Evolutionary conservation across 2,888 invertebrate genomes (phyloP).

Genomic region (Arge pagana): DNA sequence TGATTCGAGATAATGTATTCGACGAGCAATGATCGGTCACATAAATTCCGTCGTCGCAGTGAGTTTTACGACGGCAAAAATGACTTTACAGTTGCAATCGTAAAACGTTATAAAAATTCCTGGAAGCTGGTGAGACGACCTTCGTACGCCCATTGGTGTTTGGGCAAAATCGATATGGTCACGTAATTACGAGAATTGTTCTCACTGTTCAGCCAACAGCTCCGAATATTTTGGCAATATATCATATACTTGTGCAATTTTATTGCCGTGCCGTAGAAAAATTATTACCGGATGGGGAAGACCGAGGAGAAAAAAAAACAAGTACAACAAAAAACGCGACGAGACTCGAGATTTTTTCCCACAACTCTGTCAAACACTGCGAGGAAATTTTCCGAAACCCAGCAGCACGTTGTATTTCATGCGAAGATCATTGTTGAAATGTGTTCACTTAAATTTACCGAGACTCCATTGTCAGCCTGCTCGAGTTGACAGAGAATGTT

Average conservation of each 20-base stretch:
- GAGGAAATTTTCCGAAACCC: background rate
- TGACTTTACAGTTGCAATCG: constrained; percentile 41
- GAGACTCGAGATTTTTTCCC: too few relatives aligned
- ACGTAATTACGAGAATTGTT: constrained; percentile 47
- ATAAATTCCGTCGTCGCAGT: constrained; percentile 35
- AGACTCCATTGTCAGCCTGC: constrained; percentile 2
- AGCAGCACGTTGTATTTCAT: constrained; percentile 1
- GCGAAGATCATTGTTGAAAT: background rate
- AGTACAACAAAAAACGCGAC: too few relatives aligned
- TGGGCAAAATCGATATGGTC: constrained; percentile 29
- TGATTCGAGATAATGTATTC: constrained; percentile 21
- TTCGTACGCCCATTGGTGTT: constrained; percentile 18
- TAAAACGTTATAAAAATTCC: constrained; percentile 31
- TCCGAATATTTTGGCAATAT: constrained; percentile 35
- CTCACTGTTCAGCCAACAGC: constrained; percentile 32
- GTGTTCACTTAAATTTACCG: constrained; percentile 8
- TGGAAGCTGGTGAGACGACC: constrained; percentile 7
- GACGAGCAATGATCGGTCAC: constrained; percentile 38
- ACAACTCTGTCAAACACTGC: background rate
- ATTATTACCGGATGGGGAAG: background rate
- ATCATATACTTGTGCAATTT: constrained; percentile 41
- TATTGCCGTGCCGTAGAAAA: constrained; percentile 40
- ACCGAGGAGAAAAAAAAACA: constrained; percentile 31
- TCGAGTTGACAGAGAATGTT: constrained; percentile 33
- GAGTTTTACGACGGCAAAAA: constrained; percentile 41